Evolutionary conservation across 2,113 vertebrate species (phyloP).

Genomic region (Syrmaticus mikado): DNA sequence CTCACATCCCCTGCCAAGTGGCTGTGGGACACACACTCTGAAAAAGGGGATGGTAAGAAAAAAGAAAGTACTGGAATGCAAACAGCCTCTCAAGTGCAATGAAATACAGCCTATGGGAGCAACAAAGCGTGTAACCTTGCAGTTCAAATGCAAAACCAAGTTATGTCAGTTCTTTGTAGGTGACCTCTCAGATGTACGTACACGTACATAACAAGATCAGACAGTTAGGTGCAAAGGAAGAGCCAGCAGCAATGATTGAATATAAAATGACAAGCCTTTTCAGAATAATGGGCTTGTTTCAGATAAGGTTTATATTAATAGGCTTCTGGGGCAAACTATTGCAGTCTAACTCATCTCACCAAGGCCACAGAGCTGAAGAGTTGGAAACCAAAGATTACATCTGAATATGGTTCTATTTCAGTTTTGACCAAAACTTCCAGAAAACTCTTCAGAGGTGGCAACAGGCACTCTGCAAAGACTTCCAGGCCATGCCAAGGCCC

Average conservation of each 20-base stretch:
- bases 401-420: not conserved
- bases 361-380: not conserved
- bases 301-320: conserved; percentile 1
- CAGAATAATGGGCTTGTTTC: not conserved
- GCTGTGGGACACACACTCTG: fast-evolving
- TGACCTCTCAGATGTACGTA: not conserved
- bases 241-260: not conserved
- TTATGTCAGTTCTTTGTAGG: not conserved
- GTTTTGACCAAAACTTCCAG: not conserved
- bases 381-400: not conserved
- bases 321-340: not conserved
- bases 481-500: not conserved
- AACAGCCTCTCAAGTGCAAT: not conserved
- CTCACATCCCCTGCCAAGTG: not conserved
- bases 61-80: not conserved
- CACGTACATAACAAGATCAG: not conserved
- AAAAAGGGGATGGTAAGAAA: not conserved
- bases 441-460: not conserved
- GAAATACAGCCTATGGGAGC: not conserved
- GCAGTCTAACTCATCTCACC: not conserved
- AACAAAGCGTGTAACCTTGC: not conserved
- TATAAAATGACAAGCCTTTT: conserved; percentile 45
- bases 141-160: conserved; percentile 30
- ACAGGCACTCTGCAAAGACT: not conserved
- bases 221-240: conserved; percentile 38